phyloP scores from a whole-genome alignment of 1,140 invertebrate species.

The Drosophila lini region DNA sequence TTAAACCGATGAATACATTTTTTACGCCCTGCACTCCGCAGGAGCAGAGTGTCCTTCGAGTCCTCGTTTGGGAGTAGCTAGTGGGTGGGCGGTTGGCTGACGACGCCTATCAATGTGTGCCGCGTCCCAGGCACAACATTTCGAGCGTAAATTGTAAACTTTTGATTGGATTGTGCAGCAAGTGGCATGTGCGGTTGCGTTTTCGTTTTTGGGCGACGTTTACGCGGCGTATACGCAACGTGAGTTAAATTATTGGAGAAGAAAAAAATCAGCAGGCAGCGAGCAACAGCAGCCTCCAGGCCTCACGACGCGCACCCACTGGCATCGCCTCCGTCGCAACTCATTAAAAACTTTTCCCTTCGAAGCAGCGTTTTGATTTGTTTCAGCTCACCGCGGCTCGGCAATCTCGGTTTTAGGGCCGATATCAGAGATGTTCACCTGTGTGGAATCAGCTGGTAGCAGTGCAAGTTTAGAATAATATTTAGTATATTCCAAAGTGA shows the following conservation, averaged over 20 bases:
- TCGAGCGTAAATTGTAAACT: conserved; percentile 80
- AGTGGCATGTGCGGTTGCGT: conserved; percentile 63
- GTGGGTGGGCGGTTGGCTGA: conserved; percentile 26
- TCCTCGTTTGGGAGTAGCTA: neutral
- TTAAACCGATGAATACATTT: conserved; percentile 56
- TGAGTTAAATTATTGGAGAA: conserved; percentile 71
- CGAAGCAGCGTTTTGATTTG: conserved; percentile 66
- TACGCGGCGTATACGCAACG: conserved; percentile 65
- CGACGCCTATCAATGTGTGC: conserved; percentile 59
- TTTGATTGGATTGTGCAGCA: conserved; percentile 81
- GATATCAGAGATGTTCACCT: conserved; percentile 12
- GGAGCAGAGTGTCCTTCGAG: neutral
- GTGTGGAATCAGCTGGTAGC: neutral
- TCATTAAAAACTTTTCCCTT: conserved; percentile 76
- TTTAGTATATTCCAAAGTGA: conserved; percentile 19
- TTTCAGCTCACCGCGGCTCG: conserved; percentile 27
- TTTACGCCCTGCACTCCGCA: conserved; percentile 40
- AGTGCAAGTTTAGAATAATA: conserved; percentile 17
- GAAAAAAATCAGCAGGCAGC: conserved; percentile 17
- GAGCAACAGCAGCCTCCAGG: conserved; percentile 2
- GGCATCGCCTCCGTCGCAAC: conserved; percentile 50
- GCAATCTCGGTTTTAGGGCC: conserved; percentile 20
- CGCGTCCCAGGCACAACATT: conserved; percentile 64
- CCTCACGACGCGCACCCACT: conserved; percentile 3
- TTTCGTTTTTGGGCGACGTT: conserved; percentile 37